These are phyloP conservation scores for Allobates femoralis DNA, from an alignment of 2,797 vertebrate species.

Conservation along the genomic window DNA sequence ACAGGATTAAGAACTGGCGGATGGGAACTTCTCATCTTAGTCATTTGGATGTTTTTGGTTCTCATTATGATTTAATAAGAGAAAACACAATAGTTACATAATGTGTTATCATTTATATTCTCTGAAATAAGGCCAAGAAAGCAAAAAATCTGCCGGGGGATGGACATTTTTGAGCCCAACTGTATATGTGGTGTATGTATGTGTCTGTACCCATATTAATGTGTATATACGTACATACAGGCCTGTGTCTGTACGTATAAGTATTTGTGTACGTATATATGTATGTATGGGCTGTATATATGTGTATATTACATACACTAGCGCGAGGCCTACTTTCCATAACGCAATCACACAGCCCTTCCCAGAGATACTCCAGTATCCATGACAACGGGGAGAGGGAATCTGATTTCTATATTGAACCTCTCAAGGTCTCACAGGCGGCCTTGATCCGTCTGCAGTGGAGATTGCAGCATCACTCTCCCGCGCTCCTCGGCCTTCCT, in stretches of 20 bases:
- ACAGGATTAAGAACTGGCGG: no score
- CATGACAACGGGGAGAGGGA: conserved; percentile 35
- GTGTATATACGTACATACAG: no score
- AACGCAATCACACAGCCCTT: background rate
- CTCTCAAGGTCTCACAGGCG: background rate
- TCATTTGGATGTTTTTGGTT: no score
- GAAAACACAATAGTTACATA: no score
- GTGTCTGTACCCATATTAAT: background rate
- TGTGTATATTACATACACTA: background rate
- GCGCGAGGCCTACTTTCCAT: background rate
- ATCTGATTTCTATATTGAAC: conserved; percentile 11
- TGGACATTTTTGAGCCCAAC: background rate
- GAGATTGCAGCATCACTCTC: conserved; percentile 29
- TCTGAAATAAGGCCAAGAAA: no score
- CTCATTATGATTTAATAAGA: no score
- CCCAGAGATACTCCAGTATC: conserved; percentile 2
- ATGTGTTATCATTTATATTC: no score
- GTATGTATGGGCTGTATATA: background rate
- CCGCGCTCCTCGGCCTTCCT: background rate
- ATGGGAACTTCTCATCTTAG: no score
- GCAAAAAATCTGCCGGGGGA: no score
- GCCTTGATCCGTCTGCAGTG: conserved; percentile 37
- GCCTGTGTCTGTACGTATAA: no score
- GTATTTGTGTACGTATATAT: background rate
- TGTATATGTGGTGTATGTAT: background rate